These are phyloP conservation scores for Aphidius colemani DNA, from an alignment of 2,888 invertebrate species.

Conservation along the genomic window DNA sequence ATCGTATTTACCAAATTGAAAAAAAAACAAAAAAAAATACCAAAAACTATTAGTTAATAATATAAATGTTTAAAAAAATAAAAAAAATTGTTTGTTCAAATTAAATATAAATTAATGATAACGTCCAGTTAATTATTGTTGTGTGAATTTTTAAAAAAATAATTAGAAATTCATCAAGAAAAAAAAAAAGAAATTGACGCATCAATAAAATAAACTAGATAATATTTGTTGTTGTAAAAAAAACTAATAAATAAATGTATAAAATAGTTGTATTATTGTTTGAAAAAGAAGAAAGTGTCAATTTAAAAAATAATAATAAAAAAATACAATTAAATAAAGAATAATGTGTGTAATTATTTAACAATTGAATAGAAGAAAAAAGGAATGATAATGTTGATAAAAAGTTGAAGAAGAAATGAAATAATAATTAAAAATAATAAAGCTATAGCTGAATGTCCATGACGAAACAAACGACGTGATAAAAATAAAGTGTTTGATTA, in stretches of 20 bases:
- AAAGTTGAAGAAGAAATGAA: background rate
- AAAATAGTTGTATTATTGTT: conserved; percentile 5
- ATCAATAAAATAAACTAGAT: no score
- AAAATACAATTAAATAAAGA: conserved; percentile 18
- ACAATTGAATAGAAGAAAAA: background rate
- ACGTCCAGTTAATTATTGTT: no score
- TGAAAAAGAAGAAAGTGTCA: conserved; percentile 6
- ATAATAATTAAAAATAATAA: background rate
- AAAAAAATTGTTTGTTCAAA: no score
- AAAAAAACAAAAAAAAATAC: conserved; percentile 19
- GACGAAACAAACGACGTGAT: conserved; percentile 21
- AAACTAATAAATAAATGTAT: background rate
- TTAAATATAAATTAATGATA: no score
- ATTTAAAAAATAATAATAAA: conserved; percentile 7
- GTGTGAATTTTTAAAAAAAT: no score
- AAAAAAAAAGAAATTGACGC: no score
- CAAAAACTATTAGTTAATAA: conserved; percentile 12
- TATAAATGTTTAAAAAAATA: no score
- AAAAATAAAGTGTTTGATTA: conserved; percentile 29
- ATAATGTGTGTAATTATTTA: background rate
- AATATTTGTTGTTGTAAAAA: background rate
- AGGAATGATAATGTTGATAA: background rate
- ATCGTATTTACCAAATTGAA: background rate
- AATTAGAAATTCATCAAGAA: no score
- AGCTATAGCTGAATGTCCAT: conserved; percentile 3